Base-by-base conservation (phyloP, 1,140 invertebrate species). In the Phortica variegata region DNA sequence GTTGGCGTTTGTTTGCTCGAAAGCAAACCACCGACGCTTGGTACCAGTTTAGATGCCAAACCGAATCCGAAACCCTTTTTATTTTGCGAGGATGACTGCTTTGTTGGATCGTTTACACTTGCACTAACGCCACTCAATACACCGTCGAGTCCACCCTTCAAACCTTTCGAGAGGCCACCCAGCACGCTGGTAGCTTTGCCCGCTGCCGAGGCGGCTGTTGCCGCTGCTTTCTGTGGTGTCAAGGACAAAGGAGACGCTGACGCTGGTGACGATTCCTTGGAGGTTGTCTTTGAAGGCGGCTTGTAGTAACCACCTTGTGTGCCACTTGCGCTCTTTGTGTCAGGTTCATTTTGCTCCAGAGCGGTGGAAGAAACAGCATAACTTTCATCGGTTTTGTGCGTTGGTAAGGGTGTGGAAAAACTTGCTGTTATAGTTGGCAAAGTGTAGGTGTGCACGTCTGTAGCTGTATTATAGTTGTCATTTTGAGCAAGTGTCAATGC, bases 11-110 rank as follows among this genome's bases (percentile, higher is more conserved):
- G 45, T 31, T 48, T 56, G 21, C n/a, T 55, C 3, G 49, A 49
- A 10, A 73, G 47, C 13, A 73, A 50, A 18, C 53, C 57, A 3
- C 62, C 54, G 0, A 75, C 62, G 43, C 41, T 73, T 2, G 72
- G 72, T 0, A 75, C 59, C 19, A 75, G 37, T 33, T 75, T 75
- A 0, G 69, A 75, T n/a, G 72, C 62, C 12, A 75, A 44, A 32
- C 48, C 52, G 26, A 75, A 73, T 1, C 65, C 45, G 37, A 73
- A 75, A 10, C 52, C 41, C 43, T 57, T 75, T 23, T 61, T 73
- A 3, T 23, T 48, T 9, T 54, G 44, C 9, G 12, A 46, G 5
- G 36, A 16, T 43, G 33, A 29, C 29, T 47, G 20, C n/a, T 41
- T 18, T 34, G 43, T 37, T 17, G 31, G 41, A 12, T 34, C 23